Base-by-base conservation (phyloP, 2,113 vertebrate genomes). In the Bombycilla garrulus region DNA sequence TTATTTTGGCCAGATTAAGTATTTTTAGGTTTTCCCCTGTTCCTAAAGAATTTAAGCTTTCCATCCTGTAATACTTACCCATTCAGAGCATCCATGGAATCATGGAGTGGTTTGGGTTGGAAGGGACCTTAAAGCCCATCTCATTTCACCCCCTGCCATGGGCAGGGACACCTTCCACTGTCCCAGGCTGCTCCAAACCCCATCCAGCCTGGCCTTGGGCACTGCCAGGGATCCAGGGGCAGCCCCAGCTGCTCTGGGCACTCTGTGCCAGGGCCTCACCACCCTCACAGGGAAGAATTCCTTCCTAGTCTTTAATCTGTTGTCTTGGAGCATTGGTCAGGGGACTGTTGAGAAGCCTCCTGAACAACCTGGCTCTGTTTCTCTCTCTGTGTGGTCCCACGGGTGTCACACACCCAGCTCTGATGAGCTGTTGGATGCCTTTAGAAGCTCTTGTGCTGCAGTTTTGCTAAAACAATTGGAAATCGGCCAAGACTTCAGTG, bases 181-280 rank as follows among this genome's bases (percentile, higher is more conserved):
- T 0, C 5, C n/a, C 60, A 54, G 22, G 4, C 0, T 67, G 25
- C 53, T 73, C 60, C 73, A 60, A 66, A 12, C 21, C 36, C 6
- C 0, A 0, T 65, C 44, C 81, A 84, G 0, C 28, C 16, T 79
- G 50, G 13, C 28, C 44, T 78, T 38, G 36, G 13, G 9, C 10
- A 13, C 13, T 51, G 5, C 15, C 26, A 50, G 44, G 36, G 25
- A 35, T 48, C 38, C 38, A 38, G 35, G 3, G 29, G 3, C 47
- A 62, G 35, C 71, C 47, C 5, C 54, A 54, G 17, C 29, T 62
- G 1, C 35, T 56, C 56, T 70, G 48, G 56, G 15, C 12, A 47
- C 0, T 21, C 56, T 62, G 8, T 31, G 47, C 54, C 62, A 54
- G 29, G 17, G 17, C 6, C 56, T 82, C 0, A 1, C 29, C 22